Base-by-base conservation (phyloP, 2,113 vertebrate species). In the Arvicanthis niloticus region DNA sequence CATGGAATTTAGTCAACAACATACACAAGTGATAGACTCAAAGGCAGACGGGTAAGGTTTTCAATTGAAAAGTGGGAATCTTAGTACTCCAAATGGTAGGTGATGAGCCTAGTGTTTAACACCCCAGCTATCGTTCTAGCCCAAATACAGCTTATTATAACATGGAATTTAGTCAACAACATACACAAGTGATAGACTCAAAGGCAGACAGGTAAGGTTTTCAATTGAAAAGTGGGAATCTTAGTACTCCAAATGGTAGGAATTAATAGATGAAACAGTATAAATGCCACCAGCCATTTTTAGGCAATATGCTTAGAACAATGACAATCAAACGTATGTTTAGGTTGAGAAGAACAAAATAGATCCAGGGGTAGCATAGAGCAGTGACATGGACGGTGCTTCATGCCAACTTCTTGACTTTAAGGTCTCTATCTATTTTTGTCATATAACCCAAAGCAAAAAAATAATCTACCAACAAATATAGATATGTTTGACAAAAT, bases 351-450 rank as follows among this genome's bases (percentile, higher is more conserved):
- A 31, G 7, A 84, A 11, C 5, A 12, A n/a, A 17, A 29, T 13
- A 1, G 21, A 9, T 21, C 3, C 26, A 34, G 2, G 1, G 34
- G 53, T 24, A 48, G 29, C 7, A 51, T 0, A 37, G 19, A 15
- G 1, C 3, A 17, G 6, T 51, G 7, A 21, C 1, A 65, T 6
- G 2, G 7, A 70, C 5, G 7, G 12, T 12, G 7, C 4, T 16
- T 40, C 24, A 13, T 17, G 17, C 10, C 2, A 65, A 7, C 0
- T 26, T 24, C n/a, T 58, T 26, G 16, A 4, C 53, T 13, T 37
- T 40, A 26, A 70, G 7, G 16, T 16, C 15, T 56, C 4, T n/a
- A 3, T 56, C 1, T n/a, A 3, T 77, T 58, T 31, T 1, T 56
- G 0, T 11, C 13, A 17, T 10, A 7, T 51, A 9, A 72, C 22